A percentile compares a stretch with the other conserved stretches of the same genome.
phyloP scores from a whole-genome alignment of 1,140 invertebrate genomes.

The Aplysia californica region DNA sequence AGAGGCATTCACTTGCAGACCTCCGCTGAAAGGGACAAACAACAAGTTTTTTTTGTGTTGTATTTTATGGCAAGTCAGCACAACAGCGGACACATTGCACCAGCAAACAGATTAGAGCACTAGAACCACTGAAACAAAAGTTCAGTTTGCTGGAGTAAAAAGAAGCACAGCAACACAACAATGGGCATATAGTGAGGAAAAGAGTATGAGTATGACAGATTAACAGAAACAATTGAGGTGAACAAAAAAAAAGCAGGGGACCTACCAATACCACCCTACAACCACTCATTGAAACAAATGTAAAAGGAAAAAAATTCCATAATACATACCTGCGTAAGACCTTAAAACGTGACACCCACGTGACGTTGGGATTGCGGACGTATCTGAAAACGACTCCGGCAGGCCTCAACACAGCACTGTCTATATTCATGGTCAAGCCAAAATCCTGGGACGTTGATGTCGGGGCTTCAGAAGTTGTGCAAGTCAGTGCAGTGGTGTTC shows the following conservation, averaged over 20 bases:
- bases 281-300: too few species aligned
- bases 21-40: conserved; percentile 75
- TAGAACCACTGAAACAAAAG: not conserved
- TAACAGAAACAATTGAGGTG: too few species aligned
- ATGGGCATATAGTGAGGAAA: too few species aligned
- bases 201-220: too few species aligned
- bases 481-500: conserved; percentile 6
- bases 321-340: conserved; percentile 12
- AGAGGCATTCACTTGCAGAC: conserved; percentile 88
- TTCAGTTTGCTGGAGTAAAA: not conserved
- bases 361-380: conserved; percentile 25
- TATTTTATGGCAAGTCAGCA: too few species aligned
- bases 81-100: not conserved
- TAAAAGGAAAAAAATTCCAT: too few species aligned
- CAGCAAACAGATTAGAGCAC: not conserved
- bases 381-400: conserved; percentile 18
- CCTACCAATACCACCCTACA: too few species aligned
- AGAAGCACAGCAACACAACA: not conserved
- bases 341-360: conserved; percentile 11
- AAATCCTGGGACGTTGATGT: not conserved
- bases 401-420: not conserved
- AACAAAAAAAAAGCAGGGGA: too few species aligned
- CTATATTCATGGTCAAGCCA: conserved; percentile 5
- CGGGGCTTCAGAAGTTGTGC: not conserved
- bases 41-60: not conserved